Conservation (phyloP, 1,140 invertebrate species). For the Cherax destructor region DNA sequence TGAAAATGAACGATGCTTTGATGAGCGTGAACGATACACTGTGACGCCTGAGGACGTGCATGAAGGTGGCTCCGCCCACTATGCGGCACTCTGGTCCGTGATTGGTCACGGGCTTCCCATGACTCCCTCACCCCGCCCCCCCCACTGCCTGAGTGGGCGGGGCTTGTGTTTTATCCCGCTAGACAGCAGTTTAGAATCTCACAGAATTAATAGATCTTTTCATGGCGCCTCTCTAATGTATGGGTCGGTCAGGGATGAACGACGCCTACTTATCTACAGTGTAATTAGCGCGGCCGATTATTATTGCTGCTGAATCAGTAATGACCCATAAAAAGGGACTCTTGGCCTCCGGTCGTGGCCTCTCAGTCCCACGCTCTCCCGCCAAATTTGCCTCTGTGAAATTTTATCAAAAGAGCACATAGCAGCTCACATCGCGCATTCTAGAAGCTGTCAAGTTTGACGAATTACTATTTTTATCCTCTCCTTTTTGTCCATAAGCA, state of each 20-base stretch:
- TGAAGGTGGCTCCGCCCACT: not conserved
- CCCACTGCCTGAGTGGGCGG: not conserved
- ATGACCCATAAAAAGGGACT: constrained; percentile 3
- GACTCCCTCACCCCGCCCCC: not conserved
- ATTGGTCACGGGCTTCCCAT: constrained; percentile 8
- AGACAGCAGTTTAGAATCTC: constrained; percentile 42
- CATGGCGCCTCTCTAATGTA: constrained; percentile 34
- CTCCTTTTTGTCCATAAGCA: not conserved
- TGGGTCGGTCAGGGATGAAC: constrained; percentile 35
- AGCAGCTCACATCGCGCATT: constrained; percentile 27
- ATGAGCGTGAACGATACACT: not conserved
- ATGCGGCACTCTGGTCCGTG: not conserved
- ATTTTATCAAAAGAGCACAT: constrained; percentile 19
- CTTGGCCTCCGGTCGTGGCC: not conserved
- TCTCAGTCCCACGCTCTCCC: not conserved
- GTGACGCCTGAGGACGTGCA: not conserved
- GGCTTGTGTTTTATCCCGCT: constrained; percentile 11
- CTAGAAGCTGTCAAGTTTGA: constrained; percentile 10
- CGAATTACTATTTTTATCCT: not conserved
- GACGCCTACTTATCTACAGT: constrained; percentile 11
- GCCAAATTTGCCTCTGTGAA: constrained; percentile 15
- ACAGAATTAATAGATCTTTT: constrained; percentile 37
- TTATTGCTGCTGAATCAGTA: constrained; percentile 19
- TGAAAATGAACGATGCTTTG: too few species aligned
- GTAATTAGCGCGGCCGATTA: constrained; percentile 18